Conservation (phyloP, 2,113 vertebrate genomes). For the Acanthisitta chloris region DNA sequence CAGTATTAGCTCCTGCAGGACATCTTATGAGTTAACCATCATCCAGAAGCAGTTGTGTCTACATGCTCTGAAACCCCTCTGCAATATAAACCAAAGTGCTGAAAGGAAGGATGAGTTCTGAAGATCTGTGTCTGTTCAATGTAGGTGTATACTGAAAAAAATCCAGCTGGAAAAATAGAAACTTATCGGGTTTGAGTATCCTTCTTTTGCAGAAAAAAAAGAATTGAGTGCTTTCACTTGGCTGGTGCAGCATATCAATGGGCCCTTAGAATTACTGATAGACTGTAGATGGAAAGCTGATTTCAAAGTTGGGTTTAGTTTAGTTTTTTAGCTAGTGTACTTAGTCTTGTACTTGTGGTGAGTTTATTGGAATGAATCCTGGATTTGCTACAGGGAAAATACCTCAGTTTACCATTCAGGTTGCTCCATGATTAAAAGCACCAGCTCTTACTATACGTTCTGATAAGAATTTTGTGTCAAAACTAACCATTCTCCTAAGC, state of each 20-base stretch:
- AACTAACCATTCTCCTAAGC: not conserved
- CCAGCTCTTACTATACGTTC: not conserved
- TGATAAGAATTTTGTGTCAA: not conserved
- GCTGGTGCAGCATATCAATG: not conserved
- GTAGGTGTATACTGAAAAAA: not conserved
- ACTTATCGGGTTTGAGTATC: accelerated
- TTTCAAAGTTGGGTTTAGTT: not conserved
- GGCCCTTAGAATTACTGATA: not conserved
- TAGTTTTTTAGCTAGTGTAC: not conserved
- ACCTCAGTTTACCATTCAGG: not conserved
- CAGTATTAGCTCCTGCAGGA: not conserved
- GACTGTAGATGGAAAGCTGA: not conserved
- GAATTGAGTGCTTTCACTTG: not conserved
- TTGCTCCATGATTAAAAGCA: not conserved
- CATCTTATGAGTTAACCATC: not conserved
- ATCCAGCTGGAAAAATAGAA: not conserved
- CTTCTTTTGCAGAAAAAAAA: not conserved
- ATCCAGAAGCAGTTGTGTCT: not conserved
- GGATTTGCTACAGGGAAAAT: not conserved
- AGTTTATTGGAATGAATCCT: not conserved
- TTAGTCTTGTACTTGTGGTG: not conserved
- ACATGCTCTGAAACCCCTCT: not conserved
- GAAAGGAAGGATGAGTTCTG: not conserved
- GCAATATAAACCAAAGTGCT: not conserved
- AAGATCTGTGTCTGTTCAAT: not conserved